A percentile compares a stretch with the other conserved stretches of the same genome.
These are phyloP conservation scores for Drosophila ustulata DNA, from an alignment of 2,888 invertebrate genomes.

Conservation along the genomic window DNA sequence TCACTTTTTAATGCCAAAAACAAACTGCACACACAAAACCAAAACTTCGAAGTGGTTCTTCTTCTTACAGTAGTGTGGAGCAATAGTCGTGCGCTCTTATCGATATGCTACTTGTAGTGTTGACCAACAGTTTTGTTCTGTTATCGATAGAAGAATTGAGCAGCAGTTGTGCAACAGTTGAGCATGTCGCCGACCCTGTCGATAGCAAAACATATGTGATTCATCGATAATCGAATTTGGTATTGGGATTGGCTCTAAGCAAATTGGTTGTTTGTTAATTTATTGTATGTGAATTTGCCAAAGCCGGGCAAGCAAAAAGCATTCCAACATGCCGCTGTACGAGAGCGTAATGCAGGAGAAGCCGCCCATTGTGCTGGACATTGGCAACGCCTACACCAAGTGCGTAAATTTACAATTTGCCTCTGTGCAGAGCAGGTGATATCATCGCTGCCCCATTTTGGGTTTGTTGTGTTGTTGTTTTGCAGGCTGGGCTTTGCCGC, in stretches of 20 bases:
- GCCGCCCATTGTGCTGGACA: slow-evolving; percentile 94
- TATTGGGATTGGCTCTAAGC: too few species aligned
- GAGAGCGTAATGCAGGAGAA: slow-evolving; percentile 95
- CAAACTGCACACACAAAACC: too few species aligned
- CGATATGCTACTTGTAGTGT: neutral
- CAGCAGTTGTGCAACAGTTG: neutral
- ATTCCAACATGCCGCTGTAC: slow-evolving; percentile 89
- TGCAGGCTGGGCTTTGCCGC: slow-evolving; percentile 96
- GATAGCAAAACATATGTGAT: neutral
- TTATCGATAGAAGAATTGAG: too few species aligned
- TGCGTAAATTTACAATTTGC: slow-evolving; percentile 85
- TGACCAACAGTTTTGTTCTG: neutral
- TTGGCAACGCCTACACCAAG: slow-evolving; percentile 97
- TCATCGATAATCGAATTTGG: neutral
- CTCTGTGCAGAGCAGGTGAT: slow-evolving; percentile 42
- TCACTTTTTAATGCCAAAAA: too few species aligned
- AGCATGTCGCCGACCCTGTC: too few species aligned
- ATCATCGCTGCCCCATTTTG: slow-evolving; percentile 48
- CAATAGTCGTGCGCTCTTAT: neutral
- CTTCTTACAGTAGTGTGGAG: too few species aligned
- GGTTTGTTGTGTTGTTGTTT: slow-evolving; percentile 20
- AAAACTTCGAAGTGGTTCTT: too few species aligned
- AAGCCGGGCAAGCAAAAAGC: neutral
- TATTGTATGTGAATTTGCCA: neutral
- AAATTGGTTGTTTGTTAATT: neutral